Conservation (phyloP, 2,113 vertebrate genomes). For the Pandion haliaetus region DNA sequence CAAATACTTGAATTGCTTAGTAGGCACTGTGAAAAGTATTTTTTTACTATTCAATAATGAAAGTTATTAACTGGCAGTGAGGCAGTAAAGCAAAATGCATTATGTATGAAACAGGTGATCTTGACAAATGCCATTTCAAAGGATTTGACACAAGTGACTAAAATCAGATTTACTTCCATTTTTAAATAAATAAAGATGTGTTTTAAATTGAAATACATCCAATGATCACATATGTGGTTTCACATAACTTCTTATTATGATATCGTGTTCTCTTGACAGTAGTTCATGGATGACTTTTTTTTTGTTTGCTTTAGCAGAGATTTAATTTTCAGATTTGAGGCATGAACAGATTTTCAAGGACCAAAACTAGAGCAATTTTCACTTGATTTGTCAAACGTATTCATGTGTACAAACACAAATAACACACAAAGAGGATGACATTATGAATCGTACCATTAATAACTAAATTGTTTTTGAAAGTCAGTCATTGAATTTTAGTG, state of each 20-base stretch:
- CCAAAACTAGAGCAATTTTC: neutral
- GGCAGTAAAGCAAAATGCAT: neutral
- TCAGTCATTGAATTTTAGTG: neutral
- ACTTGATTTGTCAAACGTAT: neutral
- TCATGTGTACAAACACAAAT: neutral
- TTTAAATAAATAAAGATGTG: neutral
- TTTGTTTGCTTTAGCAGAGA: neutral
- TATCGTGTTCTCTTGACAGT: neutral
- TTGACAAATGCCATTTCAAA: neutral
- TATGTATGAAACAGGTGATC: neutral
- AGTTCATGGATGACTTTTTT: neutral
- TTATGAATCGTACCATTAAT: neutral
- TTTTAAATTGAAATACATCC: neutral
- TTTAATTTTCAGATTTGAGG: conserved; percentile 2
- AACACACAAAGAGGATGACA: neutral
- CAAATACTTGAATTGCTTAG: neutral
- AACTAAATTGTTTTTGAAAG: neutral
- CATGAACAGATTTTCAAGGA: neutral
- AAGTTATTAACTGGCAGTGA: neutral
- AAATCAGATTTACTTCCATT: neutral
- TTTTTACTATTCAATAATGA: neutral
- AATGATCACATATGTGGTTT: neutral
- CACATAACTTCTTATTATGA: neutral
- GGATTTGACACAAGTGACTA: neutral
- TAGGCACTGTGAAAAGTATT: neutral